Base-by-base conservation (phyloP, 2,888 invertebrate species). In the Myopa tessellatipennis region DNA sequence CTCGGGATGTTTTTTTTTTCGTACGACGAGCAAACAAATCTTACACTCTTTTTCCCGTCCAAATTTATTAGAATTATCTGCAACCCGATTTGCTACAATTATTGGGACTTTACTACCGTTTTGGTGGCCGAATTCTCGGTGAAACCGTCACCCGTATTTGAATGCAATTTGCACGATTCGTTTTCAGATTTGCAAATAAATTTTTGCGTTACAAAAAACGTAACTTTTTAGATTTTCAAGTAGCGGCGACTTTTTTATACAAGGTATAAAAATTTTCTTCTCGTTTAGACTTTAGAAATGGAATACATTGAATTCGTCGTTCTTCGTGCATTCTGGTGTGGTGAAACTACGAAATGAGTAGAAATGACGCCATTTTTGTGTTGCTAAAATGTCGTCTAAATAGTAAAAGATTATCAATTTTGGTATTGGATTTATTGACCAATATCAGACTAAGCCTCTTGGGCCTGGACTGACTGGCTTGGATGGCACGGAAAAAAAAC, bases 311-410 rank as follows among this genome's bases (percentile, higher is more conserved):
- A 77, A 77, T 76, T 65, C 55, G 58, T 79, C 67, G 76, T 70
- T 74, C 67, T 72, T 74, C 74, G 79, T 74, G 73, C 65, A 77
- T 70, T 75, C 69, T 52, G 61, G n/a, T 18, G 60, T 76, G 77
- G 77, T 79, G 79, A 77, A 52, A 77, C 65, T 26, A 70, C 34
- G 18, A 40, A 67, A 52, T 68, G 68, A 45, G 73, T 68, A 68
- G 74, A 83, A 82, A 83, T 85, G 85, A 84, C 84, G 84, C 84
- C 85, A 85, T 85, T 83, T 84, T 84, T 18, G 52, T 74, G n/a
- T 68, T 69, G 68, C 36, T n/a, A 14, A 55, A 40, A 45, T 75
- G 50, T 52, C 34, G 65, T 16, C 16, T 8, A 26, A 65, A 65
- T 58, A 50, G 74, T 74, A 74, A 74, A 16, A 74, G 74, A 74